Conservation (phyloP, 2,797 vertebrate species). For the Myripristis jacobus region DNA sequence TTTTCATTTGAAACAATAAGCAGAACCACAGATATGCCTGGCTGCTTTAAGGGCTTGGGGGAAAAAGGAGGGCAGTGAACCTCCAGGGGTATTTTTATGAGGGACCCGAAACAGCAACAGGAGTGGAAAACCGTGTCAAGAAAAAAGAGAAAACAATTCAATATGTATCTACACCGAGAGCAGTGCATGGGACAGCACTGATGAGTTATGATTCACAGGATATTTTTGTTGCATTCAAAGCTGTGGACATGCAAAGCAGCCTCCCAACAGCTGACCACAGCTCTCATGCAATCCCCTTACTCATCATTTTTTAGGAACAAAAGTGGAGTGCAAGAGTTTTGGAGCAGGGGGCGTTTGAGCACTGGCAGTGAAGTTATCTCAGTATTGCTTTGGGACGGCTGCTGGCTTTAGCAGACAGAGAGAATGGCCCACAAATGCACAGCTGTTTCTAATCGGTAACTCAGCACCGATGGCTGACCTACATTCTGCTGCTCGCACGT, state of each 20-base stretch:
- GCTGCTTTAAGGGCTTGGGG: conserved; percentile 36
- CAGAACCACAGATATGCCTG: conserved; percentile 57
- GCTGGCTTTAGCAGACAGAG: conserved; percentile 62
- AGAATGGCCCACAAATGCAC: conserved; percentile 77
- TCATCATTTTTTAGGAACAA: conserved; percentile 42
- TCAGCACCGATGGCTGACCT: conserved; percentile 84
- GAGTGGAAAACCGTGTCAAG: too few relatives aligned
- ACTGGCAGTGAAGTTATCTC: conserved; percentile 28
- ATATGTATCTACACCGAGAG: conserved; percentile 10
- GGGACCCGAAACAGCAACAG: conserved; percentile 38
- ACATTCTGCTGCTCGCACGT: conserved; percentile 82
- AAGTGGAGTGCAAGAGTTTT: conserved; percentile 47
- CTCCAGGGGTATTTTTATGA: conserved; percentile 51
- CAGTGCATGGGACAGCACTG: neutral
- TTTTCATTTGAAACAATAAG: conserved; percentile 68
- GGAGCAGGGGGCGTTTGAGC: conserved; percentile 25
- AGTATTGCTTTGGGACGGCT: conserved; percentile 43
- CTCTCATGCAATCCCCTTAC: conserved; percentile 41
- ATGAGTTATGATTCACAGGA: conserved; percentile 20
- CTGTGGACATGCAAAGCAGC: neutral
- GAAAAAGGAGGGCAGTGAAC: conserved; percentile 47
- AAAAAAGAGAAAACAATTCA: conserved; percentile 22
- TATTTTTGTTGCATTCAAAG: conserved; percentile 30
- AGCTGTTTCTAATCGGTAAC: conserved; percentile 89
- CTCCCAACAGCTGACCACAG: conserved; percentile 32